Evolutionary conservation across 2,797 vertebrate genomes (phyloP).

Genomic region (Pelobates cultripes): DNA sequence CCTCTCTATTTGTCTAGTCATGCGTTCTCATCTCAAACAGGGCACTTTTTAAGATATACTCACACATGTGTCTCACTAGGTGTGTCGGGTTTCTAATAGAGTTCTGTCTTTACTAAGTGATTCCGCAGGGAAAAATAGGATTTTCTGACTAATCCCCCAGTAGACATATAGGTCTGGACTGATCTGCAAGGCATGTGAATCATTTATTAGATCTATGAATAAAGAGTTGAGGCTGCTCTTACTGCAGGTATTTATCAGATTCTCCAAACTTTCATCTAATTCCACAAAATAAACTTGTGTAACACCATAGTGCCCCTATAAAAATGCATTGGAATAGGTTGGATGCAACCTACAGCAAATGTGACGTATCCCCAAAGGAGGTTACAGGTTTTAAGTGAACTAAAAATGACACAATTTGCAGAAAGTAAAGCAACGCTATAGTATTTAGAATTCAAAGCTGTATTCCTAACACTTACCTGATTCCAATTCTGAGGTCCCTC

Average conservation of each 20-base stretch:
- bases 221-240: neutral
- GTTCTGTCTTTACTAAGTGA: neutral
- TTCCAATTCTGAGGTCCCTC: too few relatives aligned
- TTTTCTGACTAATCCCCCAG: neutral
- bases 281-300: too few relatives aligned
- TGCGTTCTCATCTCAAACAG: slow-evolving; percentile 17
- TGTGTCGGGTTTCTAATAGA: neutral
- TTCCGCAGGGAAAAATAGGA: neutral
- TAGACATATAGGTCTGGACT: neutral
- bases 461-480: too few relatives aligned
- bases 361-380: too few relatives aligned
- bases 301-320: too few relatives aligned
- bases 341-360: too few relatives aligned
- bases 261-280: neutral
- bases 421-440: too few relatives aligned
- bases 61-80: neutral
- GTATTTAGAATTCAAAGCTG: too few relatives aligned
- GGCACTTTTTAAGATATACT: neutral
- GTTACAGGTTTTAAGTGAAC: too few relatives aligned
- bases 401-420: too few relatives aligned
- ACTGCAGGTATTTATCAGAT: neutral
- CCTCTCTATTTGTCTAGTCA: slow-evolving; percentile 39
- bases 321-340: too few relatives aligned
- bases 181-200: neutral
- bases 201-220: neutral